Evolutionary conservation across 2,797 vertebrate genomes (phyloP), one percentile per base, ranked within the genome.

Genomic region (Halcyon leucocephala): DNA sequence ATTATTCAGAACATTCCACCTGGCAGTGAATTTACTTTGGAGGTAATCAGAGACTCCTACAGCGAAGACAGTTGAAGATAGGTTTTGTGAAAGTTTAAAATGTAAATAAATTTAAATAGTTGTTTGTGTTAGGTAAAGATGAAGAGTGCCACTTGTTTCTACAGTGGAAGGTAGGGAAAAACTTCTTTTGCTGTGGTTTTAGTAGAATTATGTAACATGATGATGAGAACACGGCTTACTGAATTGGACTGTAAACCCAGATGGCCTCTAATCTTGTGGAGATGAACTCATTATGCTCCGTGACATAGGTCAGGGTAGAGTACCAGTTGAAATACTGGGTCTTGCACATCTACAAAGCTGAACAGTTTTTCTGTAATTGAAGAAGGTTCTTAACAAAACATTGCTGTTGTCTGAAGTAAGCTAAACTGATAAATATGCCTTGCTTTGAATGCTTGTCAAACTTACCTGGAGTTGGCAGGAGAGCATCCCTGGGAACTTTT

Each of bases 221-320:
- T 65, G 71, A 85, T 62, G 66, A 87, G 87, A 62, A 86, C 82
- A 81, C 3, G 0, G 85, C 80, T 95, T 96, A 86, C 72, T 69
- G 79, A 95, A 65, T 58, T 66, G 66, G 33, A 21, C 70, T 76
- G 79, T 94, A 93, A 95, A 95, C 81, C 58, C 93, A 95, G 91
- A 95, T 95, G 95, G 82, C 90, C 79, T 91, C 48, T 95, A 83
- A 96, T 96, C 87, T 94, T 88, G 78, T 62, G 21, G 12, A 58
- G 64, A 72, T 62, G 72, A 89, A 55, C 42, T 93, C 42, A 7
- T 61, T 71, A 42, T 57, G 39, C 58, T 79, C 52, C 66, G 65
- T 76, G 58, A 44, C n/a, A 24, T 29, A 52, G 70, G 82, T 90
- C 79, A 88, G 58, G 46, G n/a, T 44, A 9, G 65, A 74, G 49